Evolutionary conservation across 1,140 invertebrate species (phyloP), one percentile per base, ranked within the genome.

Genomic region (Adelges cooleyi): DNA sequence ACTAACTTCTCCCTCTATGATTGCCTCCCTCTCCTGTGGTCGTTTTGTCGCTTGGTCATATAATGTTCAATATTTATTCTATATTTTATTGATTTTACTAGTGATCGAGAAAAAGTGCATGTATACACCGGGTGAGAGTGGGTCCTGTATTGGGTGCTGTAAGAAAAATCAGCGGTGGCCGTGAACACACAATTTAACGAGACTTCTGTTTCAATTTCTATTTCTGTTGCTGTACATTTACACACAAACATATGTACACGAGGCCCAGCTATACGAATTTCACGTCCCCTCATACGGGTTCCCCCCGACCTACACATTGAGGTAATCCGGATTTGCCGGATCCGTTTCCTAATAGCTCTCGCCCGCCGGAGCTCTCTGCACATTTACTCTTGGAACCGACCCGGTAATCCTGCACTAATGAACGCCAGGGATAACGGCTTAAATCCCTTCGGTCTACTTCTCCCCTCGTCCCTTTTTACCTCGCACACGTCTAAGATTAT

Each of bases 331-430:
- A 62, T 62, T 62, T 62, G 25, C 42, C 0, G 56, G 56, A 62
- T 62, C 56, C 42, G 56, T 62, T 62, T 62, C 42, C 56, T 62
- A 62, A 62, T 62, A 62, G 56, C 56, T 40, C 53, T 22, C 22
- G 22, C 53, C 54, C 38, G 25, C 29, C 56, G 42, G 54, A 17
- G 40, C 29, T 33, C 29, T 33, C 29, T 11, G 11, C 29, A 11
- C 44, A 44, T 59, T 59, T 59, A 25, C 56, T 42, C 56, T n/a
- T n/a, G 56, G 18, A 11, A 42, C 42, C 42, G 56, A 46, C 56
- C 56, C 56, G 56, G 56, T 62, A 62, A 62, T 62, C 56, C 56
- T 27, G 56, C 42, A 62, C 56, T 62, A 62, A 62, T 62, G 56
- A 62, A 62, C 56, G 56, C 56, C 18, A 48, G 27, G 56, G 56